Percentiles rank a stretch among this genome's conserved stretches.
phyloP scores from a whole-genome alignment of 2,888 invertebrate genomes.

The Dynastes tityus region DNA sequence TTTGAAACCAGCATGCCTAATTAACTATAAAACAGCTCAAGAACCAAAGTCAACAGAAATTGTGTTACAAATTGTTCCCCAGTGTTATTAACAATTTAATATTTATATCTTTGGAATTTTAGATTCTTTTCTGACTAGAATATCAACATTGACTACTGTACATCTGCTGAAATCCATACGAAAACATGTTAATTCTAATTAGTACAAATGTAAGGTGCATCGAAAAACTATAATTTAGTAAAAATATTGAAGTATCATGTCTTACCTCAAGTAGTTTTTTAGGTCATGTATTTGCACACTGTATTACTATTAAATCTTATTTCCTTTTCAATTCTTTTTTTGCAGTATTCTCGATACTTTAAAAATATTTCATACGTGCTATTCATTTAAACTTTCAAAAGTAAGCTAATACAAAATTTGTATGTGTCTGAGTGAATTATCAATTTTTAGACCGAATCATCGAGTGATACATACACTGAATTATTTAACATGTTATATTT shows the following conservation, averaged over 20 bases:
- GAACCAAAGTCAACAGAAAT: too few species aligned
- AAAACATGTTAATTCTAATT: too few species aligned
- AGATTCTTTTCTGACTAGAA: too few species aligned
- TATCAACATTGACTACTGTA: too few species aligned
- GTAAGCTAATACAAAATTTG: neutral
- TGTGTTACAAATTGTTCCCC: too few species aligned
- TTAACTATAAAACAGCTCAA: too few species aligned
- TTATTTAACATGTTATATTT: slow-evolving; percentile 23
- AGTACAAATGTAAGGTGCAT: neutral
- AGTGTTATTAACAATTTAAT: too few species aligned
- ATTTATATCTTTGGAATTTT: too few species aligned
- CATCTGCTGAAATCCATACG: too few species aligned
- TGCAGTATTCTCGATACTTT: neutral
- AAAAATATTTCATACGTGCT: neutral
- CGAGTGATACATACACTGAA: slow-evolving; percentile 7
- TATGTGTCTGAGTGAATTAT: neutral
- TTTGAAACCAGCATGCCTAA: too few species aligned
- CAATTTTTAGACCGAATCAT: slow-evolving; percentile 12
- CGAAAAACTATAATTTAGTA: neutral
- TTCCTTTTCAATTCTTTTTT: neutral
- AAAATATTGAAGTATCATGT: neutral
- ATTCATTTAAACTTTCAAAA: neutral
- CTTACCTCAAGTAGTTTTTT: neutral
- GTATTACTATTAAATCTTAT: neutral
- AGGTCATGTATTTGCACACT: neutral